These are phyloP conservation scores for Lepilemur septentrionalis DNA, from an alignment of 2,797 vertebrate species.

Conservation along the genomic window DNA sequence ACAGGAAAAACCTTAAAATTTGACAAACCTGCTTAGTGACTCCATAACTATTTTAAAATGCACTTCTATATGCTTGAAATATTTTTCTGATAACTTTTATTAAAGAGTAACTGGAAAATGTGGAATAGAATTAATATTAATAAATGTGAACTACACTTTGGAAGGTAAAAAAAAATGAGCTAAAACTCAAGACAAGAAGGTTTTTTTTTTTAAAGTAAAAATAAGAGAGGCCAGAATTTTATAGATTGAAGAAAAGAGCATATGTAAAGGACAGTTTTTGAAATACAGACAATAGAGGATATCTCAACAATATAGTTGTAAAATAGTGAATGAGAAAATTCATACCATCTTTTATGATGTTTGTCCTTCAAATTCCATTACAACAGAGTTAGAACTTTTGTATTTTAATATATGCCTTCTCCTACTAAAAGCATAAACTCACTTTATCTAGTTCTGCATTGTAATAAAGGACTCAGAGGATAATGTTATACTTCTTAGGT, in stretches of 20 bases:
- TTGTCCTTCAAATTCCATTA: conserved; percentile 69
- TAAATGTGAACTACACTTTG: neutral
- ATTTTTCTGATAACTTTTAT: neutral
- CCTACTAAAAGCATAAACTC: conserved; percentile 33
- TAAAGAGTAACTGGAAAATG: neutral
- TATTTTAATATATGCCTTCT: conserved; percentile 19
- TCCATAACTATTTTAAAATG: neutral
- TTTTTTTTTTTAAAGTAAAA: neutral
- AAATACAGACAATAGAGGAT: neutral
- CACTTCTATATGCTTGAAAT: neutral
- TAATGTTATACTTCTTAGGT: conserved; percentile 55
- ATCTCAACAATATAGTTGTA: neutral
- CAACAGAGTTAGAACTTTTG: neutral
- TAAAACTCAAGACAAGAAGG: neutral
- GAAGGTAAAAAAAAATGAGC: conserved; percentile 1
- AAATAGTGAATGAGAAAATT: conserved; percentile 9
- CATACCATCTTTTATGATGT: neutral
- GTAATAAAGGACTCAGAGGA: conserved; percentile 58
- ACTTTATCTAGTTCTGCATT: conserved; percentile 49
- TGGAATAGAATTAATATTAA: neutral
- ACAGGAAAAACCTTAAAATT: neutral
- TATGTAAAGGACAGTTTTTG: neutral
- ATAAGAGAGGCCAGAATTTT: neutral
- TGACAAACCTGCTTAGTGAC: neutral
- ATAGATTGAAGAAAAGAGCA: neutral